phyloP scores from a whole-genome alignment of 2,888 invertebrate species.

The Magallana nippona region DNA sequence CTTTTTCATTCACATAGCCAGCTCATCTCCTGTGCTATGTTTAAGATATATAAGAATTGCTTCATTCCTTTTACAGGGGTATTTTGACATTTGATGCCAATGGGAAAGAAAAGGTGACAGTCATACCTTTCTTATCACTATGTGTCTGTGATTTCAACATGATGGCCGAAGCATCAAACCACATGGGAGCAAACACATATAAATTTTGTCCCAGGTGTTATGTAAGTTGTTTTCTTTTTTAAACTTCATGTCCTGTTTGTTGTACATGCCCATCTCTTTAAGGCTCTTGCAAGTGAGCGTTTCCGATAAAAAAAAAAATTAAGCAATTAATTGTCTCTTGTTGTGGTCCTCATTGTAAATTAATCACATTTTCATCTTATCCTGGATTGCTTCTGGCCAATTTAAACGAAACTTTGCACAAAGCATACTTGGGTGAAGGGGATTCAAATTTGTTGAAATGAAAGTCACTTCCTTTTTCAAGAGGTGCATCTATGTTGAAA shows the following conservation, averaged over 20 bases:
- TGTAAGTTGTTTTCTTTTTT: slow-evolving; percentile 22
- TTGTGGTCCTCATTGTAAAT: too few species aligned
- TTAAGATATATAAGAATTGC: too few species aligned
- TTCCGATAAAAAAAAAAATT: not conserved
- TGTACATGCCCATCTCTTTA: not conserved
- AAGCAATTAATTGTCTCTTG: too few species aligned
- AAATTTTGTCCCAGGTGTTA: slow-evolving; percentile 42
- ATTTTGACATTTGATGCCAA: slow-evolving; percentile 19
- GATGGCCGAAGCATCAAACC: slow-evolving; percentile 37
- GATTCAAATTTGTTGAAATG: too few species aligned
- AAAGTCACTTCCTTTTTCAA: too few species aligned
- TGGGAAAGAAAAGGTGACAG: not conserved
- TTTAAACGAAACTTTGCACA: too few species aligned
- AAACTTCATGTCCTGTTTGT: too few species aligned
- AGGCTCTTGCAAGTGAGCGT: not conserved
- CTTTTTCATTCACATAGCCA: too few species aligned
- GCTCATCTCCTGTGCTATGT: too few species aligned
- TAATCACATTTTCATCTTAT: not conserved
- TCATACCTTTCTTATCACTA: not conserved
- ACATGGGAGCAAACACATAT: slow-evolving; percentile 37
- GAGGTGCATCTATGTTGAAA: too few species aligned
- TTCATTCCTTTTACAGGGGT: not conserved
- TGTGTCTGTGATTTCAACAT: slow-evolving; percentile 41
- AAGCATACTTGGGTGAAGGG: too few species aligned
- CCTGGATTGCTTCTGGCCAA: not conserved